Conservation (phyloP, 2,113 vertebrate genomes). For the Phrynosoma platyrhinos region DNA sequence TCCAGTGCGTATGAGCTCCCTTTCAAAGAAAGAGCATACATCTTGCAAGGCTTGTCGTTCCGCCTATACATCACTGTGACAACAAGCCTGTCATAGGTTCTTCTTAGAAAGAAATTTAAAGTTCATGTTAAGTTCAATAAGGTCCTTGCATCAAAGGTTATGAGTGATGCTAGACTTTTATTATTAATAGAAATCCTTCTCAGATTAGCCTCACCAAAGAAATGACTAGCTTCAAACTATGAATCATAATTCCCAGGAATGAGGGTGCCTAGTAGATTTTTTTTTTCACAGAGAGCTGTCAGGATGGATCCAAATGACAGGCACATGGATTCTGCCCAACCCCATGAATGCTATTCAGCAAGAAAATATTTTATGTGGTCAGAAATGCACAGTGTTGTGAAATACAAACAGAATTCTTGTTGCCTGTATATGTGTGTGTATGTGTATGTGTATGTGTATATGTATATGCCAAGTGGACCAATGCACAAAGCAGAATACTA, state of each 20-base stretch:
- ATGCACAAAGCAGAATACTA: background rate
- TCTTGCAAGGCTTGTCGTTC: slow-evolving; percentile 28
- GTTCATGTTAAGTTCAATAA: slow-evolving; percentile 48
- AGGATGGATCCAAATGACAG: slow-evolving; percentile 1
- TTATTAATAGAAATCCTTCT: slow-evolving; percentile 15
- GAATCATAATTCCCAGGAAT: slow-evolving; percentile 22
- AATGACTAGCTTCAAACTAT: slow-evolving; percentile 8
- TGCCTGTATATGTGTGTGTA: background rate
- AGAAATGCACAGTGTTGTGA: background rate
- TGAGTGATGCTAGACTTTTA: slow-evolving; percentile 29
- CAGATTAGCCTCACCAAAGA: background rate
- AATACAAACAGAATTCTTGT: background rate
- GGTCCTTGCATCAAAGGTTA: slow-evolving; percentile 38
- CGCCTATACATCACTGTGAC: slow-evolving; percentile 44
- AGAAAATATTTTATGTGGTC: background rate
- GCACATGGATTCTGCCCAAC: background rate
- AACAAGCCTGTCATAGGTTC: slow-evolving; percentile 24
- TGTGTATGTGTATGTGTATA: too few relatives aligned
- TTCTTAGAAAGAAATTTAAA: slow-evolving; percentile 42
- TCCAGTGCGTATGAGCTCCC: slow-evolving; percentile 7
- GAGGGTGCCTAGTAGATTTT: background rate
- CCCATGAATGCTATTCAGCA: background rate
- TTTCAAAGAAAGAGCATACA: slow-evolving; percentile 17
- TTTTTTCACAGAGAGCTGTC: background rate
- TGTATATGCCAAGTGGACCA: background rate